Conservation (phyloP, 2,113 vertebrate genomes). For the Pseudorhombus dupliciocellatus region DNA sequence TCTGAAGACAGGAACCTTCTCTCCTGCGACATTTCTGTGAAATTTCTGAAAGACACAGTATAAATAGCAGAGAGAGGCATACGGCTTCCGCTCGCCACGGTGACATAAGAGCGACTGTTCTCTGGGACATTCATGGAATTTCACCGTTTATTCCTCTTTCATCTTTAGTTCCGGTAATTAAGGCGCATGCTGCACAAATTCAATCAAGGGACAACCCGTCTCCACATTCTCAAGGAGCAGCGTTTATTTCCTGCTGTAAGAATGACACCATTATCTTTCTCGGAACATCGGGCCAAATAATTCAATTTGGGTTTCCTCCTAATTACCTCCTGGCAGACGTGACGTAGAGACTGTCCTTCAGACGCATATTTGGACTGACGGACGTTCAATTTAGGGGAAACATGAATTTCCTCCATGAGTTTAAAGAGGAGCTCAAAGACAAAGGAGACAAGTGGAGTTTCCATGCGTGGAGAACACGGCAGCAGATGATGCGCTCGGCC, state of each 20-base stretch:
- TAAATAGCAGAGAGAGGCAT: slow-evolving; percentile 6
- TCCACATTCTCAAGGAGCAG: slow-evolving; percentile 39
- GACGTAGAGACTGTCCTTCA: background rate
- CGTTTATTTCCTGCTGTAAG: slow-evolving; percentile 59
- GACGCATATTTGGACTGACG: background rate
- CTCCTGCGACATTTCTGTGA: slow-evolving; percentile 31
- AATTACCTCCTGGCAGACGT: slow-evolving; percentile 1
- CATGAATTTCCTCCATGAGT: background rate
- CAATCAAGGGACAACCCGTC: slow-evolving; percentile 67
- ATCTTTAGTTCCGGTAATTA: slow-evolving; percentile 67
- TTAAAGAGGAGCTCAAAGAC: background rate
- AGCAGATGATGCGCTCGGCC: no score
- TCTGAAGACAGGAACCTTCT: slow-evolving; percentile 4
- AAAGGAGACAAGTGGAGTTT: background rate
- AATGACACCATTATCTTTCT: slow-evolving; percentile 68
- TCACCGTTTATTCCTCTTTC: slow-evolving; percentile 60
- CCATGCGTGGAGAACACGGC: no score
- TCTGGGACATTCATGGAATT: slow-evolving; percentile 45
- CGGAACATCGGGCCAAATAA: slow-evolving; percentile 26
- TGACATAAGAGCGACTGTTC: slow-evolving; percentile 48
- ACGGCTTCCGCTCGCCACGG: slow-evolving; percentile 6
- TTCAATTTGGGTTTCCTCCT: slow-evolving; percentile 42
- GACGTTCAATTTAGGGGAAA: background rate
- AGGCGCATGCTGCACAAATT: slow-evolving; percentile 64
- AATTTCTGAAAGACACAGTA: slow-evolving; percentile 29